Evolutionary conservation across 2,888 invertebrate genomes (phyloP), one percentile per base, ranked within the genome.

Genomic region (Temnothorax ravouxi): DNA sequence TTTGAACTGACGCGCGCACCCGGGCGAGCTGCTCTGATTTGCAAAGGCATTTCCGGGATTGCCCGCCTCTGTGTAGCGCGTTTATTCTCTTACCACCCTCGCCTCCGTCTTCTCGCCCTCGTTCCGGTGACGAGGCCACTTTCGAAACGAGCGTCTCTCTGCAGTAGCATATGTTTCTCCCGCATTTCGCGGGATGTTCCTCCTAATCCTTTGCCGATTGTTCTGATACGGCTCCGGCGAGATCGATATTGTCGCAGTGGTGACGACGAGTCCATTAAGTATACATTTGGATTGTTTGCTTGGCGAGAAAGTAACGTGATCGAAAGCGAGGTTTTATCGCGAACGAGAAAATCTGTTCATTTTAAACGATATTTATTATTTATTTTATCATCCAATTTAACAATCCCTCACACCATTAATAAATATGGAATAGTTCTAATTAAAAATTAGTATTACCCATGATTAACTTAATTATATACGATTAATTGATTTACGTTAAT

Each of bases 31-130:
- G 81, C 72, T 87, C 88, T 88, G 90, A 90, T 90, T 90, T 88
- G 89, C 90, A 89, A 87, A 90, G 83, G 88, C 87, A 89, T 90
- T 90, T 90, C 90, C 86, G 84, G 86, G 84, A 90, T 90, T 89
- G 84, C 86, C 89, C 66, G 83, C 34, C 72, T 75, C 62, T 75
- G 21, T 75, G 52, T 64, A 62, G 75, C 75, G 72, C 74, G 69
- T 61, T 75, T 64, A 75, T 72, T 75, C 75, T 41, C 38, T 18
- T 38, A 13, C 34, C 25, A 6, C 29, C 6, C 44, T 38, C 21
- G 21, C 50, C 56, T 59, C 50, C 77, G 50, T 52, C 64, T 47
- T 47, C 61, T 50, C 72, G 29, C 6, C 44, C 61, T 29, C 56
- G 15, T 50, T 61, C 11, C 56, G 47, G 72, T 72, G 72, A 80